Percentiles rank a stretch among this genome's conserved stretches.
phyloP scores from a whole-genome alignment of 1,140 invertebrate species.

The Sinella curviseta region DNA sequence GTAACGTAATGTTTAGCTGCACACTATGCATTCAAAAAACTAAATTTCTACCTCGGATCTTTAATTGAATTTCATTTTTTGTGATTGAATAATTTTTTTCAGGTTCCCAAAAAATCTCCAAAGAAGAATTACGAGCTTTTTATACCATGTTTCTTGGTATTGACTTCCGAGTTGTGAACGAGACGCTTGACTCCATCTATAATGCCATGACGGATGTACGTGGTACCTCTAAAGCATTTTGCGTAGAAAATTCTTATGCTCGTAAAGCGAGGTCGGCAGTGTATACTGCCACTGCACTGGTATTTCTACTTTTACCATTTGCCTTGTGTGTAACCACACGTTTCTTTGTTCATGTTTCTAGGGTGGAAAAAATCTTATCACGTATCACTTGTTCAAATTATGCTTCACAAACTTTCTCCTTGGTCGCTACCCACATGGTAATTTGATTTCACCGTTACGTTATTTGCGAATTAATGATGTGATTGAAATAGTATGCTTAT shows the following conservation, averaged over 20 bases:
- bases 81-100: constrained; percentile 18
- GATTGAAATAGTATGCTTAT: no score
- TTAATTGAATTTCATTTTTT: no score
- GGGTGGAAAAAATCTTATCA: constrained; percentile 67
- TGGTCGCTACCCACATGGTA: constrained; percentile 69
- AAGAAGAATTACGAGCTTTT: constrained; percentile 65
- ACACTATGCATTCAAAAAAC: no score
- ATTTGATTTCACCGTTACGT: constrained; percentile 58
- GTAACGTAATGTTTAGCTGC: no score
- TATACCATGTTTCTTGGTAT: constrained; percentile 69
- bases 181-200: constrained; percentile 66
- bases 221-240: constrained; percentile 36
- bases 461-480: no score
- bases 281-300: no score
- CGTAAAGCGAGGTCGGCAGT: neutral
- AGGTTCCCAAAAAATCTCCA: constrained; percentile 65
- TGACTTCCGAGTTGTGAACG: constrained; percentile 61
- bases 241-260: no score
- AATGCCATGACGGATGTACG: constrained; percentile 69
- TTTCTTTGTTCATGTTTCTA: constrained; percentile 54
- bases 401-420: constrained; percentile 72
- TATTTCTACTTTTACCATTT: no score
- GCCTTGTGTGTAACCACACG: no score
- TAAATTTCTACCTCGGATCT: no score
- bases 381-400: constrained; percentile 65